Evolutionary conservation across 1,140 invertebrate species (phyloP), one percentile per base, ranked within the genome.

Genomic region (Drosophila leontia): DNA sequence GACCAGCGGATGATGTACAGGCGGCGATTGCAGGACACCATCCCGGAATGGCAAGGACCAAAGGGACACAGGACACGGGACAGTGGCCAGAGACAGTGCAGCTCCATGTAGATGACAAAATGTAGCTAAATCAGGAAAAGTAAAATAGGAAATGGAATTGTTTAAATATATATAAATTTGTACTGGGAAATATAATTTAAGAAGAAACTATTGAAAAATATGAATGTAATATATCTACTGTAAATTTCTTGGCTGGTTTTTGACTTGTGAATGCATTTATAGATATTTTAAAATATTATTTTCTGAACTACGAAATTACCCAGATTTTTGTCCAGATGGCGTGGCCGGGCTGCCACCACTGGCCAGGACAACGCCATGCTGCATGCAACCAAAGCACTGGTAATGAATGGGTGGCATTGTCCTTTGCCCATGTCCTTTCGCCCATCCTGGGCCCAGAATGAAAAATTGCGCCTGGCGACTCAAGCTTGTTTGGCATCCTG

Each of bases 401-500:
- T 85, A 88, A 88, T 88, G 85, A 88, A 88, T 85, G 86, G 78
- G 78, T 42, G 68, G 78, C 50, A 48, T 64, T 76, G 72, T 67
- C 61, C 47, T 48, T 35, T 57, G 53, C 55, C 62, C 72, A 50
- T 45, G 35, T 51, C 48, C 50, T 45, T 75, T 65, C 9, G 41
- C 58, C 45, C 48, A 35, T 65, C 44, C 82, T 55, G 62, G 60
- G 59, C 42, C 58, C 65, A 39, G 70, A 85, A 88, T 88, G 85
- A 88, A 88, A 88, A 88, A 88, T 88, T 90, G 86, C 85, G 70
- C 51, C 63, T 50, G 58, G 78, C 61, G 61, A 74, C 85, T 90
- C 81, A 79, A 80, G 85, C 85, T 90, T 88, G 81, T 90, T 88
- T 90, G 85, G 85, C 82, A 90, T 80, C 81, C 78, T 65, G 85